A percentile compares a stretch with the other conserved stretches of the same genome.
Evolutionary conservation across 2,113 vertebrate species (phyloP).

Genomic region (Brienomyrus brachyistius): DNA sequence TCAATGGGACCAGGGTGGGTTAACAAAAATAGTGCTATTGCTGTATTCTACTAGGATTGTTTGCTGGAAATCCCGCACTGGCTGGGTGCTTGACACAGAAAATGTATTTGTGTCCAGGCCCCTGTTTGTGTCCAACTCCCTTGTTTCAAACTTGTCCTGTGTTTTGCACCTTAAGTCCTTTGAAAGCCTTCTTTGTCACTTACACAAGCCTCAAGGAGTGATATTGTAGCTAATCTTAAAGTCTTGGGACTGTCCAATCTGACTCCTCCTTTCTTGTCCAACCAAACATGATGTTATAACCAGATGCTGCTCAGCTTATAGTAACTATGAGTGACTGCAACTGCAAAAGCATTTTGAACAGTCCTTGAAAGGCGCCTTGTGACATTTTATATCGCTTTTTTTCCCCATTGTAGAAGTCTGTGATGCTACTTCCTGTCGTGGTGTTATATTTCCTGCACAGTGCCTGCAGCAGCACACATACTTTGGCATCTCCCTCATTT

Average conservation of each 20-base stretch:
- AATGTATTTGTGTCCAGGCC: background rate
- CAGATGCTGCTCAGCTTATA: background rate
- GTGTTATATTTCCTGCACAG: slow-evolving; percentile 45
- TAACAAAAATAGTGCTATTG: background rate
- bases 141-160: background rate
- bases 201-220: background rate
- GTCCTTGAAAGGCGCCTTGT: background rate
- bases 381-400: slow-evolving; percentile 17
- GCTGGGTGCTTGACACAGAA: background rate
- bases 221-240: background rate
- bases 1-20: background rate
- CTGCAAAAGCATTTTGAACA: background rate
- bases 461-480: background rate
- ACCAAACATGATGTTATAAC: background rate
- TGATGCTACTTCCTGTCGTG: slow-evolving; percentile 50
- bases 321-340: background rate
- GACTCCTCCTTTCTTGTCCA: background rate
- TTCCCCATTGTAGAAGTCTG: slow-evolving; percentile 38
- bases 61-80: background rate
- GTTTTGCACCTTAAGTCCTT: background rate
- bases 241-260: background rate
- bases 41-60: background rate
- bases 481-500: background rate
- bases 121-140: background rate
- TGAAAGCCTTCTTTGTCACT: background rate